Evolutionary conservation across 1,140 invertebrate genomes (phyloP).

Genomic region (Steinernema feltiae): DNA sequence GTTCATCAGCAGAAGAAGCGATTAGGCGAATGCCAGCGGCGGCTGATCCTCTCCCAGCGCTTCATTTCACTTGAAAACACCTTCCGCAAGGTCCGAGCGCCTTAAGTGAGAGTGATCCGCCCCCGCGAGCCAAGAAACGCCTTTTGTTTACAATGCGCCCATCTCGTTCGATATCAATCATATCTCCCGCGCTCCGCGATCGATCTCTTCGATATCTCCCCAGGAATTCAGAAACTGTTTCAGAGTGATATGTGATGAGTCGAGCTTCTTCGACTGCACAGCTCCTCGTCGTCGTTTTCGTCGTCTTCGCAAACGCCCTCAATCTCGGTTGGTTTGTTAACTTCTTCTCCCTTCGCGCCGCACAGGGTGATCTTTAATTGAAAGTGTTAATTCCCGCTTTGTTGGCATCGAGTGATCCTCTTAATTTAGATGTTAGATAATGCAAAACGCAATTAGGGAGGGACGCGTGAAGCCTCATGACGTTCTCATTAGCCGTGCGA

Average conservation of each 20-base stretch:
- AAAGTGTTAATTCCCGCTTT: neutral
- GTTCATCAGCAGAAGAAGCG: no score
- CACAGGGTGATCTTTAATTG: neutral
- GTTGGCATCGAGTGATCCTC: neutral
- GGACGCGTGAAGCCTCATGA: neutral
- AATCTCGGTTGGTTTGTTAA: slow-evolving; percentile 8
- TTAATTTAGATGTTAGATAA: slow-evolving; percentile 6
- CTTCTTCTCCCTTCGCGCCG: neutral
- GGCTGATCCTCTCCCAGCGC: no score
- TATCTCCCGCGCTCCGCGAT: neutral
- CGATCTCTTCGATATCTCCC: neutral
- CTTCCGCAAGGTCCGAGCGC: no score
- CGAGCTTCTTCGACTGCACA: neutral
- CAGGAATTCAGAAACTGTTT: neutral
- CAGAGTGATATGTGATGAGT: slow-evolving; percentile 10
- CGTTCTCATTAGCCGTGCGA: neutral
- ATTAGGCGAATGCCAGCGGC: no score
- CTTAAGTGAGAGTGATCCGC: no score
- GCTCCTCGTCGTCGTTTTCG: neutral
- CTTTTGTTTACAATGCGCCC: slow-evolving; percentile 4
- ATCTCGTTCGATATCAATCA: neutral
- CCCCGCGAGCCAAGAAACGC: neutral
- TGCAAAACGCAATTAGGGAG: neutral
- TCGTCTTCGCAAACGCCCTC: neutral
- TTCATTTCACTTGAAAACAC: no score